Evolutionary conservation across 1,140 invertebrate genomes (phyloP), one percentile per base, ranked within the genome.

Genomic region (Cardiocondyla obscurior): DNA sequence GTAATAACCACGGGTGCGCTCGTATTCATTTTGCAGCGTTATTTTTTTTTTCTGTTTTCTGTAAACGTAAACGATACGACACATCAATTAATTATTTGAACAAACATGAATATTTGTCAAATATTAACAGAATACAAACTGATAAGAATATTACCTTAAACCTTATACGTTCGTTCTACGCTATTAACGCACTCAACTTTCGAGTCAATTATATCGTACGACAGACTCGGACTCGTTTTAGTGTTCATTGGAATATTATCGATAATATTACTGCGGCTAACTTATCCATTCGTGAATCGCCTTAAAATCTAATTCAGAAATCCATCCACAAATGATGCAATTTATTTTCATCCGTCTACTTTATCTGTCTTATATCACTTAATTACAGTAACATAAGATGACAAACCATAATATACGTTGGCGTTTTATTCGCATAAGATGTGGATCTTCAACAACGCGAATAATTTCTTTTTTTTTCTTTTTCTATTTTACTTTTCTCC

Each of bases 371-470:
- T 30, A 14, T 33, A 70, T 49, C 28, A 69, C 28, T 69, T 19
- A 8, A 5, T 36, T 70, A 53, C 46, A 33, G 30, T 33, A 49
- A 30, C 4, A 5, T 33, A 70, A 53, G 69, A 82, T 72, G 79
- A 84, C 83, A 55, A 82, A 76, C 74, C 70, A 46, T 87, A 88
- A 83, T 88, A 82, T 65, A 58, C n/a, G 16, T 39, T 73, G 36
- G 25, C 53, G 22, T 39, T 33, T 58, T 10, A 58, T 73, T 73
- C 44, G 73, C 70, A 84, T 85, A 85, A 88, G 85, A 76, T 83
- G 65, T 83, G 65, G 53, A 57, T 57, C 39, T 60, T 81, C 76
- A 87, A 89, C 79, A 87, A 88, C 64, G 70, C 65, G 55, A 87
- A 77, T 85, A 83, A 84, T 89, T 83, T 76, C 64, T 53, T 62